Evolutionary conservation across 2,888 invertebrate genomes (phyloP), one percentile per base, ranked within the genome.

Genomic region (Drosophila mimetica): DNA sequence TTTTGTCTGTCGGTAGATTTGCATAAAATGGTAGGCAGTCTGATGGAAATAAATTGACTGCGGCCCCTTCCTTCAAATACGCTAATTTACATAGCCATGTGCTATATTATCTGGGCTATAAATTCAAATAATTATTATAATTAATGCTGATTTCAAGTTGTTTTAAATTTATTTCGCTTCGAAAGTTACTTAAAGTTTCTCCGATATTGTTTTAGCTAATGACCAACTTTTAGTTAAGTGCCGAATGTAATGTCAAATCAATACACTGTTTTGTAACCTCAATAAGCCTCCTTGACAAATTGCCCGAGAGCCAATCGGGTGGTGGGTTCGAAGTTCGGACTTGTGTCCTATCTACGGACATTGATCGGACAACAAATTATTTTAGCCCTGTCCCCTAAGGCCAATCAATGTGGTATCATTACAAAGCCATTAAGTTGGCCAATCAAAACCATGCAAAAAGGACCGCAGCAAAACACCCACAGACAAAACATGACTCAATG

Each of bases 271-370:
- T 46, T 28, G 64, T 74, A 64, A 82, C 61, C 79, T 76, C 51
- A 64, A 55, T 86, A 80, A 79, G 66, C 80, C 71, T 25, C 69
- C 60, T 80, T 86, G 84, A 86, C 80, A 79, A 83, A 80, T 86
- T 69, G 77, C 66, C 52, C 60, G 25, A 48, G 60, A 65, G 30
- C 51, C 70, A 75, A 75, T 83, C 77, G 83, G 34, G 39, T n/a
- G 52, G 51, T 16, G 46, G 55, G 60, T 9, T 18, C 50, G 37
- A 59, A 7, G 25, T 1, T 25, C 54, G 41, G 59, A 71, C 82
- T 71, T 65, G 61, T 53, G 69, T 42, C 74, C 79, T 79, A 76
- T 64, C 37, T 16, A 22, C 22, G 41, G 42, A 52, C 73, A 67
- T 53, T 53, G 64, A 44, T 18, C 65, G 67, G 54, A 67, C 44